Evolutionary conservation across 2,113 vertebrate genomes (phyloP).

Genomic region (Dasyurus viverrinus): DNA sequence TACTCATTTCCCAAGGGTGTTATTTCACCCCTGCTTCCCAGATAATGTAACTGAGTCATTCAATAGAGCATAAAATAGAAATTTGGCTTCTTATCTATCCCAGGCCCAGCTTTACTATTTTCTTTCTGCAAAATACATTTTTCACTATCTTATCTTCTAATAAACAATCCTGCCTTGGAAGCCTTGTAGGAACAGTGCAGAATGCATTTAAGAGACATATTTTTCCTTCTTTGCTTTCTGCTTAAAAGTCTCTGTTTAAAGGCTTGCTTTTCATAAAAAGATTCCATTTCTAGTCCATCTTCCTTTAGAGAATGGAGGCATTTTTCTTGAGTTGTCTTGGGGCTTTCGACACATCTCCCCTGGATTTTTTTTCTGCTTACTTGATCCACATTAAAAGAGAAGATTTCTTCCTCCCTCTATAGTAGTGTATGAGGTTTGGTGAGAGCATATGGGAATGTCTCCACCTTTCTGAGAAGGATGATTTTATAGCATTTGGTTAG

Average conservation of each 20-base stretch:
- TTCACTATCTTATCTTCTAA: constrained; percentile 91
- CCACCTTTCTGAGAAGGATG: constrained; percentile 72
- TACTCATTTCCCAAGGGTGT: constrained; percentile 82
- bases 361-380: constrained; percentile 49
- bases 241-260: constrained; percentile 83
- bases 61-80: constrained; percentile 91
- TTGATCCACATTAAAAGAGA: constrained; percentile 62
- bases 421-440: neutral
- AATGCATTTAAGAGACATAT: constrained; percentile 85
- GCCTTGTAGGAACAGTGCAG: constrained; percentile 82
- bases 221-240: constrained; percentile 30
- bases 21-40: constrained; percentile 86
- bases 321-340: constrained; percentile 78
- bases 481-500: constrained; percentile 51
- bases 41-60: constrained; percentile 89
- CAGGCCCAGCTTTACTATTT: constrained; percentile 89
- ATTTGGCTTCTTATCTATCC: constrained; percentile 88
- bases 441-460: constrained; percentile 14
- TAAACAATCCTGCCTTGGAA: constrained; percentile 88
- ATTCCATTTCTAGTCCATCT: constrained; percentile 83
- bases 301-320: constrained; percentile 80
- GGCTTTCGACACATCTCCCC: constrained; percentile 69
- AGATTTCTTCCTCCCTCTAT: neutral
- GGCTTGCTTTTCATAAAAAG: constrained; percentile 70
- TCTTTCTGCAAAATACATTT: constrained; percentile 90